phyloP scores from a whole-genome alignment of 1,140 invertebrate genomes.

The Drosophila kanapiae region DNA sequence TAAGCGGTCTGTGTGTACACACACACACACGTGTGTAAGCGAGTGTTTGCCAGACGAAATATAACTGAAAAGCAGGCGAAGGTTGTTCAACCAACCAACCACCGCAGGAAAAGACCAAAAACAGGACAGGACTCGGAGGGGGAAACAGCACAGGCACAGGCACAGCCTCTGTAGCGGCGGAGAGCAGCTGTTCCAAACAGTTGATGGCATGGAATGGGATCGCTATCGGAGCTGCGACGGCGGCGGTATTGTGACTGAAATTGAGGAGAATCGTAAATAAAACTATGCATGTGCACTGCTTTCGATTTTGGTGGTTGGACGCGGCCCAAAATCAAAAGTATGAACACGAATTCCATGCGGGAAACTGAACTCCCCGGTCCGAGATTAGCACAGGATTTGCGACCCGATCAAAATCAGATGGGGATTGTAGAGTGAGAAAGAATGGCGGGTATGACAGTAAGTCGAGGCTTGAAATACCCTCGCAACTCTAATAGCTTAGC shows the following conservation, averaged over 20 bases:
- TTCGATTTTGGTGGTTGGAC: slow-evolving; percentile 62
- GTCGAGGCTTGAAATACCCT: slow-evolving; percentile 17
- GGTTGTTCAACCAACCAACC: slow-evolving; percentile 77
- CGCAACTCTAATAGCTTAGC: not conserved
- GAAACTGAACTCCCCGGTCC: slow-evolving; percentile 42
- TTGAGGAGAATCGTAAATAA: slow-evolving; percentile 33
- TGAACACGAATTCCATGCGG: slow-evolving; percentile 44
- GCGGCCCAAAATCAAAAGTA: slow-evolving; percentile 22
- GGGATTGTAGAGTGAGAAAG: slow-evolving; percentile 2
- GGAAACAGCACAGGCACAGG: slow-evolving; percentile 9
- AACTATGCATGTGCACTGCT: slow-evolving; percentile 58
- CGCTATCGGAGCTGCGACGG: not conserved
- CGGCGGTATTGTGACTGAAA: slow-evolving; percentile 11
- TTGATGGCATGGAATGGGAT: slow-evolving; percentile 50
- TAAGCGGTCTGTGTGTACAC: slow-evolving; percentile 37
- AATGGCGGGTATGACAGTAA: not conserved
- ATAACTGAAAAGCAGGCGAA: slow-evolving; percentile 77
- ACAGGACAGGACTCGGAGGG: slow-evolving; percentile 19
- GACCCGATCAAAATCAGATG: slow-evolving; percentile 59
- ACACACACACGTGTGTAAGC: slow-evolving; percentile 1
- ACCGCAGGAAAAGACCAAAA: slow-evolving; percentile 41
- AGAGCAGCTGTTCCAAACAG: slow-evolving; percentile 60
- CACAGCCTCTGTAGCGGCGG: slow-evolving; percentile 21
- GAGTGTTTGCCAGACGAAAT: slow-evolving; percentile 67
- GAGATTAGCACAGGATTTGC: slow-evolving; percentile 76